Conservation (phyloP, 2,797 vertebrate genomes). For the Sphenodon punctatus region DNA sequence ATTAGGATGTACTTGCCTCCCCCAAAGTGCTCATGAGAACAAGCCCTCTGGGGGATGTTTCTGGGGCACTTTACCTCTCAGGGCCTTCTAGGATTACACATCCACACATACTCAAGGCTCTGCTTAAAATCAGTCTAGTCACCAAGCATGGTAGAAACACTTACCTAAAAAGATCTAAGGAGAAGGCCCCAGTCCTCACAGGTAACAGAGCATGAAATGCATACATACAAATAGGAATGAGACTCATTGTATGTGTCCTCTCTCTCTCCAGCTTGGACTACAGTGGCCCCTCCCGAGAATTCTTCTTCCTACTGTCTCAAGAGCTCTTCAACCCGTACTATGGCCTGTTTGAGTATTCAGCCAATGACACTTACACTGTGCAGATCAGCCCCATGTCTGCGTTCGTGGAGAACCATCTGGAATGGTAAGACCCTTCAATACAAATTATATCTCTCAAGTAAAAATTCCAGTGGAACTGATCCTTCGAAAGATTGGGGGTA, state of each 20-base stretch:
- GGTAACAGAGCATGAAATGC: not conserved
- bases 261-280: slow-evolving; percentile 88
- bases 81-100: not conserved
- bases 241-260: slow-evolving; percentile 32
- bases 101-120: rapidly evolving
- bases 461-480: not conserved
- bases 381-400: slow-evolving; percentile 99
- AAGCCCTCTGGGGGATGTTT: too few relatives aligned
- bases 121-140: not conserved
- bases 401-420: slow-evolving; percentile 96
- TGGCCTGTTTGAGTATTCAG: slow-evolving; percentile 97
- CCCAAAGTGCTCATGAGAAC: too few relatives aligned
- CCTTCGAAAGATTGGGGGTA: not conserved
- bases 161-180: not conserved
- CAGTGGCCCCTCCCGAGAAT: slow-evolving; percentile 95
- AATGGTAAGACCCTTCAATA: slow-evolving; percentile 83
- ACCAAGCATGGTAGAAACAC: not conserved
- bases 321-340: slow-evolving; percentile 99
- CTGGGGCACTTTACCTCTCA: too few relatives aligned
- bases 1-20: too few relatives aligned
- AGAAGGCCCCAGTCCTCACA: not conserved
- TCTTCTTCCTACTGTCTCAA: slow-evolving; percentile 98
- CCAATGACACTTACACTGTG: slow-evolving; percentile 96
- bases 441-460: not conserved
- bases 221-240: not conserved